These are phyloP conservation scores for Cettia cetti DNA, from an alignment of 2,113 vertebrate genomes.

Conservation along the genomic window DNA sequence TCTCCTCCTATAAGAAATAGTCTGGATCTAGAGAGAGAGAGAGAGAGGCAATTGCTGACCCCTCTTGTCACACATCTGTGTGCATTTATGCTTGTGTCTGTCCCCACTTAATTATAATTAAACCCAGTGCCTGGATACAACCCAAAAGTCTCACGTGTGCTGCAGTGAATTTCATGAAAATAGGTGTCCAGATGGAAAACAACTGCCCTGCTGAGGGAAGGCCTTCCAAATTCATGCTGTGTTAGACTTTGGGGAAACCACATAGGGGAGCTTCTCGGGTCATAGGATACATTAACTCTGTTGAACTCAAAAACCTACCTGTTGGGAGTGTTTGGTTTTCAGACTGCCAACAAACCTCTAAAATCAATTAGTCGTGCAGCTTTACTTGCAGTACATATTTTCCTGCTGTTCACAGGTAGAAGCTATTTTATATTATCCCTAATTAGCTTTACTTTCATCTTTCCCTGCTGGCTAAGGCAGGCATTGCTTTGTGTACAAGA, in stretches of 20 bases:
- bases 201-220: background rate
- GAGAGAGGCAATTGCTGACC: background rate
- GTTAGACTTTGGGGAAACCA: background rate
- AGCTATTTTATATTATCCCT: background rate
- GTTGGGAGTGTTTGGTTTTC: background rate
- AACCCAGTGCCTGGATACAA: background rate
- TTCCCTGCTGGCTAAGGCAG: background rate
- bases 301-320: background rate
- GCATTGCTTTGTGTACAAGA: background rate
- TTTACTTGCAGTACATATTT: background rate
- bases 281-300: background rate
- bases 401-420: conserved; percentile 8
- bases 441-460: background rate
- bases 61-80: background rate
- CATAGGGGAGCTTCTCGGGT: background rate
- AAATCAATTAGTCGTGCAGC: background rate
- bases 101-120: background rate
- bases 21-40: background rate
- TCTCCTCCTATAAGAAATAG: background rate
- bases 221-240: background rate
- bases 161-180: background rate
- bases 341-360: background rate
- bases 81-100: background rate
- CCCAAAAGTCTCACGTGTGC: accelerated
- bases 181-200: background rate